Conservation (phyloP, 2,797 vertebrate species). For the Poeciliopsis paucimaculata region DNA sequence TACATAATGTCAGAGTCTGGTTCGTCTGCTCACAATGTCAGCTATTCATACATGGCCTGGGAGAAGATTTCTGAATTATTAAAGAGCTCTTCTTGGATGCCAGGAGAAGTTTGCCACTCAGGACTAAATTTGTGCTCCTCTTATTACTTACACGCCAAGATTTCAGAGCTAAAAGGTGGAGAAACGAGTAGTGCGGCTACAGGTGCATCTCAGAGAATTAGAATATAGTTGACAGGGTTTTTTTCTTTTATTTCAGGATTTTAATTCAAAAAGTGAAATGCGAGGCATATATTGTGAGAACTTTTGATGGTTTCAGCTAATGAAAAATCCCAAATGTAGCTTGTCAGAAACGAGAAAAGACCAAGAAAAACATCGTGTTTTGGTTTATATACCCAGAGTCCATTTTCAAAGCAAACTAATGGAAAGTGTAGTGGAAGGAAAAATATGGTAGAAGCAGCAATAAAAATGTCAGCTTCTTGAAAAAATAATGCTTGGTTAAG, state of each 20-base stretch:
- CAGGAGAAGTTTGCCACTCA: constrained; percentile 60
- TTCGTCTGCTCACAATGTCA: constrained; percentile 72
- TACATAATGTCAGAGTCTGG: constrained; percentile 77
- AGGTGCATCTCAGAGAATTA: background rate
- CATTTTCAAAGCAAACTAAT: background rate
- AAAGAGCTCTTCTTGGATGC: constrained; percentile 53
- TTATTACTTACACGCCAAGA: constrained; percentile 50
- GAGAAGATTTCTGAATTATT: constrained; percentile 78
- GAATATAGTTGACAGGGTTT: background rate
- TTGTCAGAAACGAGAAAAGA: background rate
- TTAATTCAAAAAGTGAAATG: constrained; percentile 5
- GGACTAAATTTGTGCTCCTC: constrained; percentile 62
- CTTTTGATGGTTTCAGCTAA: background rate
- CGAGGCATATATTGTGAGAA: background rate
- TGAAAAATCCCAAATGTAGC: background rate
- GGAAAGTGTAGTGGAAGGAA: background rate
- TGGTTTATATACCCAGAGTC: background rate
- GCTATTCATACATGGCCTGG: constrained; percentile 63
- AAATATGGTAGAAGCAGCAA: background rate
- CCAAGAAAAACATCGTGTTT: background rate
- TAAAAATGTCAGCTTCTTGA: background rate
- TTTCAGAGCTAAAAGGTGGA: constrained; percentile 39
- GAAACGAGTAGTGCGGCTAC: constrained; percentile 26
- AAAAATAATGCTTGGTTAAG: background rate
- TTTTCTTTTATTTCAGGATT: background rate